phyloP scores from a whole-genome alignment of 2,888 invertebrate genomes.

The Oxyteleia sp. region DNA sequence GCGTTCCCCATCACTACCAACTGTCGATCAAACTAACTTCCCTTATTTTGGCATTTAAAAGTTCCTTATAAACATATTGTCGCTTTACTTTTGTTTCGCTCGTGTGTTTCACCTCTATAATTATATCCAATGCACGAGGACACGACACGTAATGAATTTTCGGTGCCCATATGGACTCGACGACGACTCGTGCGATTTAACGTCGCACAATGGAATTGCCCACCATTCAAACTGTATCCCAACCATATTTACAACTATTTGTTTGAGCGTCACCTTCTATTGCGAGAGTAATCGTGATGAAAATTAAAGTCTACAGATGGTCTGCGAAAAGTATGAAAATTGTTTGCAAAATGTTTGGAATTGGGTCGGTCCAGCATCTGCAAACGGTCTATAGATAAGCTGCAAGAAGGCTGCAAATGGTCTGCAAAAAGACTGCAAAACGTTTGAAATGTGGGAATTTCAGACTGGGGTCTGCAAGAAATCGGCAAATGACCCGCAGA shows the following conservation, averaged over 20 bases:
- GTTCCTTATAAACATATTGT: conserved; percentile 71
- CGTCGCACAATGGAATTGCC: conserved; percentile 18
- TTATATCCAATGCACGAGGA: conserved; percentile 41
- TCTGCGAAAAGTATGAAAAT: too few relatives aligned
- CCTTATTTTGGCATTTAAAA: conserved; percentile 79
- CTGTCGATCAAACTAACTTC: conserved; percentile 81
- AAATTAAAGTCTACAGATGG: too few relatives aligned
- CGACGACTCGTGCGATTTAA: conserved; percentile 21
- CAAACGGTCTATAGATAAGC: too few relatives aligned
- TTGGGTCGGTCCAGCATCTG: too few relatives aligned
- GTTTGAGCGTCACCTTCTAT: not conserved
- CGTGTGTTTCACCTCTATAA: conserved; percentile 45
- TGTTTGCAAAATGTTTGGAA: too few relatives aligned
- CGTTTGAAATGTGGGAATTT: too few relatives aligned
- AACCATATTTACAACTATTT: not conserved
- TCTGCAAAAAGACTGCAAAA: too few relatives aligned
- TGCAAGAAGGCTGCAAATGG: too few relatives aligned
- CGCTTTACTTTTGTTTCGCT: conserved; percentile 68
- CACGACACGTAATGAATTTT: conserved; percentile 3
- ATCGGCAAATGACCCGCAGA: too few relatives aligned
- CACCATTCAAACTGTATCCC: conserved; percentile 3
- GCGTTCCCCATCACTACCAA: conserved; percentile 83
- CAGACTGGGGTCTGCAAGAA: too few relatives aligned
- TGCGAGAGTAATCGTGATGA: too few relatives aligned
- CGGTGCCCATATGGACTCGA: conserved; percentile 43